Evolutionary conservation across 1,140 invertebrate genomes (phyloP), one percentile per base, ranked within the genome.

Genomic region (Trachelipus rathkii): DNA sequence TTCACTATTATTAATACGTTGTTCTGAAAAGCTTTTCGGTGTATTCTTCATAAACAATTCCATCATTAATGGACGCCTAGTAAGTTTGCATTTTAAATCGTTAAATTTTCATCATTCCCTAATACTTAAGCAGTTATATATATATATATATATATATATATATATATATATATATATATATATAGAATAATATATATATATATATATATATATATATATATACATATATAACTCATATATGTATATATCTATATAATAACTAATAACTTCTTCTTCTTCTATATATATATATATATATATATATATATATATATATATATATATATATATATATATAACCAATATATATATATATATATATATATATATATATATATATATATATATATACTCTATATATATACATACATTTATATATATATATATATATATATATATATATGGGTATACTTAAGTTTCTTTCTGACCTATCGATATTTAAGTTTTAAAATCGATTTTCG

Each of bases 391-490:
- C 8, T 60, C n/a, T n/a, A 60, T 60, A 60, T 60, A 60, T 60
- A 60, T 60, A 60, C 8, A 60, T 60, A 60, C 8, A 60, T 60
- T 4, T 13, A 60, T 60, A n/a, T 60, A 60, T 60, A 60, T 60
- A 60, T 60, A 60, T n/a, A n/a, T 60, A 60, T 60, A 60, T 60
- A 60, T 60, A 60, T 60, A n/a, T n/a, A n/a, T n/a, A n/a, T n/a
- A n/a, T n/a, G n/a, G n/a, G n/a, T n/a, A n/a, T n/a, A n/a, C n/a
- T n/a, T n/a, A n/a, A n/a, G n/a, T n/a, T n/a, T n/a, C n/a, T n/a
- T n/a, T n/a, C n/a, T n/a, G n/a, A n/a, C n/a, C n/a, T n/a, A n/a
- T n/a, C n/a, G n/a, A n/a, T n/a, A n/a, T n/a, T n/a, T n/a, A n/a
- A n/a, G n/a, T n/a, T n/a, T n/a, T n/a, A n/a, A n/a, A n/a, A n/a